Percentiles rank a stretch among this genome's conserved stretches.
Evolutionary conservation across 1,140 invertebrate genomes (phyloP).

Genomic region (Temnothorax longispinosus): DNA sequence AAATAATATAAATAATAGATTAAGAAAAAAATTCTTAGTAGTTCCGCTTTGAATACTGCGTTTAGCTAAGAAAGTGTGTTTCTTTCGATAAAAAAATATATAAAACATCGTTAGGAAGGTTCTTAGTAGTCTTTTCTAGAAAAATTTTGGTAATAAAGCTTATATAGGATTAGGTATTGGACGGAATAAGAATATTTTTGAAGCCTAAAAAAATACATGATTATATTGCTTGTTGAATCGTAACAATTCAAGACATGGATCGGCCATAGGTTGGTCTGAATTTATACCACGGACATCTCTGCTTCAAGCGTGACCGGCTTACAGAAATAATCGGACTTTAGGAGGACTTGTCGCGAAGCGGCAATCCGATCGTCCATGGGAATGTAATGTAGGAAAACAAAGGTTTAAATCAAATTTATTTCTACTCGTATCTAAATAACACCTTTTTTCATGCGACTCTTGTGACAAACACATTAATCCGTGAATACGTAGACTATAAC

Average conservation of each 20-base stretch:
- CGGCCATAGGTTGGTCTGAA: background rate
- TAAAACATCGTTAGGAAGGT: background rate
- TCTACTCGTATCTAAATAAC: background rate
- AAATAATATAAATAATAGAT: no score
- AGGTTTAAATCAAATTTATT: background rate
- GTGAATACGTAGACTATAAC: background rate
- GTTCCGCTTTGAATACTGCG: no score
- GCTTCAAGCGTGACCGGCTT: conserved; percentile 57
- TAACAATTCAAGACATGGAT: conserved; percentile 40
- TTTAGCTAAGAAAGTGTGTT: background rate
- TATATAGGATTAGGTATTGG: no score
- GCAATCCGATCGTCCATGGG: background rate
- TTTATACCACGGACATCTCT: conserved; percentile 46
- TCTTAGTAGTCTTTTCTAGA: background rate
- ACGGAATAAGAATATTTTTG: background rate
- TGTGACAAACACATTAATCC: background rate
- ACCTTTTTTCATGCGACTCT: background rate
- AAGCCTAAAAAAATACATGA: background rate
- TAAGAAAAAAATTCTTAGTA: no score
- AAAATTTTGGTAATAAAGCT: background rate
- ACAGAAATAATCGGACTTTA: conserved; percentile 16
- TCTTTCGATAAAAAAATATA: background rate
- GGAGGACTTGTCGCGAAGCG: background rate
- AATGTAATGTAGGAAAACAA: background rate
- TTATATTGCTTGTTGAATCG: conserved; percentile 26